Base-by-base conservation (phyloP, 1,140 invertebrate species). In the Neodiprion pinetum region DNA sequence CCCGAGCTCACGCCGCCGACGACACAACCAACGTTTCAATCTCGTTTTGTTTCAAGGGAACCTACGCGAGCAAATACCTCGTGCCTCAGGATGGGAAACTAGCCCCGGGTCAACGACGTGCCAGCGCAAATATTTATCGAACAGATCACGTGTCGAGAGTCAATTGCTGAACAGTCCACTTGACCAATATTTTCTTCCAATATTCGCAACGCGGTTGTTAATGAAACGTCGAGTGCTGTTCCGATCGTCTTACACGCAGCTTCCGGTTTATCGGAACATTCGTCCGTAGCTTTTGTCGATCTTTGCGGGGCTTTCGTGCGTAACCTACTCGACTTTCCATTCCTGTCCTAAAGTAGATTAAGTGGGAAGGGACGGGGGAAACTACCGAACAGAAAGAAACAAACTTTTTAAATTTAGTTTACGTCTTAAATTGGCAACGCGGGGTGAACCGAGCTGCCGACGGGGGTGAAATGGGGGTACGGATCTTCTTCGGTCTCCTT, bases 81-180 rank as follows among this genome's bases (percentile, higher is more conserved):
- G 75, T 73, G 28, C 69, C 68, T 70, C 14, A 23, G 10, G 67
- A 21, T 11, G 21, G 17, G 21, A 47, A 23, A 12, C 17, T 17
- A 21, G 17, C 61, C 70, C 53, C 23, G 49, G 48, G 10, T 48
- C 61, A 48, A 61, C 40, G 76, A 70, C 73, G 72, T 47, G 53
- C 75, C 76, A 79, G 28, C 75, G 75, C 71, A 80, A 80, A 80
- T 81, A 79, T 81, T 81, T 78, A 75, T 75, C 74, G 76, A 66
- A 48, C 70, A 61, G 9, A 48, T 40, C 28, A 40, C 28, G 28
- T 40, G 28, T 40, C 28, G 28, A 40, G 28, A 40, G 28, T 40
- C 28, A 40, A 40, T 40, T 40, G 28, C 5, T 40, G 28, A 40
- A 40, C 28, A 40, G 28, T 40, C 28, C 28, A 40, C 28, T 40